Percentiles rank a stretch among this genome's conserved stretches.
These are phyloP conservation scores for Drosophila villosipedis DNA, from an alignment of 2,888 invertebrate species.

Conservation along the genomic window DNA sequence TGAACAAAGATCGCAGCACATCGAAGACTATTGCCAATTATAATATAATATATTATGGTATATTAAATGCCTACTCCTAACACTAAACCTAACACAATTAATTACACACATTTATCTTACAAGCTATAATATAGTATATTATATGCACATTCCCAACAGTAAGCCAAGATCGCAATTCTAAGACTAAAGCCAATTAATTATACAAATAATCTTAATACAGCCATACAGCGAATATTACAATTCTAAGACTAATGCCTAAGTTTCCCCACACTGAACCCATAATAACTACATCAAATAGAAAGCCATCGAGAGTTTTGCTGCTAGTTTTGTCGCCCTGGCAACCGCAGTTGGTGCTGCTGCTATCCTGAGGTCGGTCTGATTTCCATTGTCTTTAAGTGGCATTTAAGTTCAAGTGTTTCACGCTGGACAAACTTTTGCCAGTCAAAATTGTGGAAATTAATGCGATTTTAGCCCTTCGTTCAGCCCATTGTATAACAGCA, in stretches of 20 bases:
- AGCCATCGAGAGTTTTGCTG: constrained; percentile 18
- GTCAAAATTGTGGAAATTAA: constrained; percentile 80
- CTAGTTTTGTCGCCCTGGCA: constrained; percentile 23
- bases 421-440: constrained; percentile 68
- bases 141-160: neutral
- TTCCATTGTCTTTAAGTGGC: constrained; percentile 78
- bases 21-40: neutral
- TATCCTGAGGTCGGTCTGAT: constrained; percentile 12
- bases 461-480: constrained; percentile 61
- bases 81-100: neutral
- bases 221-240: neutral
- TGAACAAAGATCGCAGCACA: neutral
- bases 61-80: neutral
- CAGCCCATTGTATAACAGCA: constrained; percentile 7
- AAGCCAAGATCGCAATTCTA: neutral
- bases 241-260: neutral
- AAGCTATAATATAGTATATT: neutral
- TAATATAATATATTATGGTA: neutral
- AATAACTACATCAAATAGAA: constrained; percentile 17
- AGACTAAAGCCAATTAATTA: neutral
- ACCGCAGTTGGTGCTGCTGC: constrained; percentile 1
- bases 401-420: constrained; percentile 73
- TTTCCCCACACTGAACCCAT: neutral
- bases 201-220: neutral
- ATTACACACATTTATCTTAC: neutral